Percentiles rank a stretch among this genome's conserved stretches.
phyloP scores from a whole-genome alignment of 2,888 invertebrate genomes.

The Gastracanthus pulcherrimus region DNA sequence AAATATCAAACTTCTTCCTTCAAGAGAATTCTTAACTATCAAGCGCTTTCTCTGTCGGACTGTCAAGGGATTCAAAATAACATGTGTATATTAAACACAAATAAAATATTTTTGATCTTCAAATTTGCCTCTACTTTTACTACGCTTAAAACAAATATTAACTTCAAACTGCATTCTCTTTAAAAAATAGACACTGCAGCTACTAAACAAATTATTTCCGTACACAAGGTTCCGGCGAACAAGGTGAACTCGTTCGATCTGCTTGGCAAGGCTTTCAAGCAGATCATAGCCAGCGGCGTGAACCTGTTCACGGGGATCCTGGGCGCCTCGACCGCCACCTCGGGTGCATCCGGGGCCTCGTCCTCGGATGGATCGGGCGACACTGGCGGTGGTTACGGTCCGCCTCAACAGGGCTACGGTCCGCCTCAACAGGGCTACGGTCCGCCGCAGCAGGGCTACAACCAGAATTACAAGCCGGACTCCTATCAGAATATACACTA shows the following conservation, averaged over 20 bases:
- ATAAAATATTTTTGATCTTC: no score
- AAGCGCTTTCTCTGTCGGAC: no score
- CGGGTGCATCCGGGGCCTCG: slow-evolving; percentile 64
- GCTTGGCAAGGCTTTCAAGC: slow-evolving; percentile 68
- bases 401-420: slow-evolving; percentile 24
- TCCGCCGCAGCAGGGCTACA: slow-evolving; percentile 20
- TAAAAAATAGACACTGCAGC: no score
- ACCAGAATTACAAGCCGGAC: slow-evolving; percentile 24
- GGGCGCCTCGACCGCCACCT: slow-evolving; percentile 67
- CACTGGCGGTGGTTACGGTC: neutral
- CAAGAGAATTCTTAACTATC: no score
- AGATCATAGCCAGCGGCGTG: slow-evolving; percentile 69
- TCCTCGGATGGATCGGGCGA: neutral
- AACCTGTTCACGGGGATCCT: slow-evolving; percentile 68
- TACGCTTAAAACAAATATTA: slow-evolving; percentile 10
- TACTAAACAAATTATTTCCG: no score
- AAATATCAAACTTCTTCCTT: no score
- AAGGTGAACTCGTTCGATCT: slow-evolving; percentile 66
- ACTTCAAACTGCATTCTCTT: slow-evolving; percentile 4
- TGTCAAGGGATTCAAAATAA: no score
- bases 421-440: slow-evolving; percentile 17
- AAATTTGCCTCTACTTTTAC: neutral
- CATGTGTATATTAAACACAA: no score
- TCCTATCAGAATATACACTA: slow-evolving; percentile 49
- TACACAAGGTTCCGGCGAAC: slow-evolving; percentile 63